These are phyloP conservation scores for Eunapius fragilis DNA, from an alignment of 37 sponge, comb jelly and placozoan genomes.

Conservation along the genomic window DNA sequence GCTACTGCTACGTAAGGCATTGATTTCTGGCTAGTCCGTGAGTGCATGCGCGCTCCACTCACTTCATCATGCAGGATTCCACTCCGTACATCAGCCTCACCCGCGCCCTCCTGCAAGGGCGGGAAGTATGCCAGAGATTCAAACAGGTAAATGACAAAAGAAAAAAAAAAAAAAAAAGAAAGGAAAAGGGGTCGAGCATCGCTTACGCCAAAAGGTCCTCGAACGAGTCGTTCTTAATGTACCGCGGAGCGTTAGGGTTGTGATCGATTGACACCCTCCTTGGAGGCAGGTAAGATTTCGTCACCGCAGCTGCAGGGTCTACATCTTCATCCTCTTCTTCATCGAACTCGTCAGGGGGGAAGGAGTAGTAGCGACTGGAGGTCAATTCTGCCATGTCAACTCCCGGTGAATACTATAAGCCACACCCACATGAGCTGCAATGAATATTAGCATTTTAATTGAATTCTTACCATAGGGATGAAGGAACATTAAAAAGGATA, in stretches of 20 bases:
- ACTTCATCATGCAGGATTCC: slow-evolving; percentile 35
- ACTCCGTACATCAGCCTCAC: slow-evolving; percentile 28
- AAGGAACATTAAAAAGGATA: too few species aligned
- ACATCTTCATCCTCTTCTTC: background rate
- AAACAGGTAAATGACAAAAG: background rate
- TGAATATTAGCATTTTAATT: too few species aligned
- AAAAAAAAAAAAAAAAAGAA: too few species aligned
- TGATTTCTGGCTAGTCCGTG: too few species aligned
- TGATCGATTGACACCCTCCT: background rate
- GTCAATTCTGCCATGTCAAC: too few species aligned
- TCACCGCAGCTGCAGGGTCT: slow-evolving; percentile 2
- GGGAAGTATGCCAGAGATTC: background rate
- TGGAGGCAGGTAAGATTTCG: background rate
- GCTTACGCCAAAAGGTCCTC: slow-evolving; percentile 36
- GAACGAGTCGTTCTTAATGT: slow-evolving; percentile 10
- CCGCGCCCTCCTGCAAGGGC: slow-evolving; percentile 34
- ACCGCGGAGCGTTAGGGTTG: slow-evolving; percentile 16
- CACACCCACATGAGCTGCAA: too few species aligned
- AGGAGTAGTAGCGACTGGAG: background rate
- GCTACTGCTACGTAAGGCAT: too few species aligned
- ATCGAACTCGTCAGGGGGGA: background rate
- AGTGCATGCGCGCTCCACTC: background rate
- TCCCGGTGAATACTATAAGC: too few species aligned
- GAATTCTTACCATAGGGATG: too few species aligned
- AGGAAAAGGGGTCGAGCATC: too few species aligned